A percentile compares a stretch with the other conserved stretches of the same genome.
Conservation (phyloP, 2,888 invertebrate genomes). For the Cyaniris semiargus region DNA sequence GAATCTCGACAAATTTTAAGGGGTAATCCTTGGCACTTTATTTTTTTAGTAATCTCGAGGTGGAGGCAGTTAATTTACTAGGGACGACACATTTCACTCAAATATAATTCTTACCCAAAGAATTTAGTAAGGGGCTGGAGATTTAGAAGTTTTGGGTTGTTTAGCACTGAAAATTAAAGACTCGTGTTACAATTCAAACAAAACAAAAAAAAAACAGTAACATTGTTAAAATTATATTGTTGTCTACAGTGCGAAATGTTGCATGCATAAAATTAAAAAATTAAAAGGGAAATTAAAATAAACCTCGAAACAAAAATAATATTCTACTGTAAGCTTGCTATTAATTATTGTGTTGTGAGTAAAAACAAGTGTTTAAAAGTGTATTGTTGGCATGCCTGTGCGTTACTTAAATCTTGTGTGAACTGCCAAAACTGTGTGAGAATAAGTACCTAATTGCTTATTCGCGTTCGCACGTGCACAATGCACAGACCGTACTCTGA, state of each 20-base stretch:
- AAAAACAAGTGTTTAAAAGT: neutral
- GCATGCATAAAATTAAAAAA: conserved; percentile 25
- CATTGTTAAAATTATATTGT: conserved; percentile 6
- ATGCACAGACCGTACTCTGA: neutral
- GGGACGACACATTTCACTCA: conserved; percentile 61
- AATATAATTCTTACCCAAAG: conserved; percentile 62
- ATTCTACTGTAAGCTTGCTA: neutral
- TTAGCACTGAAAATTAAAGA: conserved; percentile 75
- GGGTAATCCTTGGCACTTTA: conserved; percentile 32
- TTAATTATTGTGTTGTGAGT: neutral
- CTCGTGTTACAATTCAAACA: conserved; percentile 41
- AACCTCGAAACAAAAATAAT: neutral
- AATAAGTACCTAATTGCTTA: neutral
- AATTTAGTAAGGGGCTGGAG: conserved; percentile 56
- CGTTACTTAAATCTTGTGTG: neutral
- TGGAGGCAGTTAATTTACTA: conserved; percentile 53
- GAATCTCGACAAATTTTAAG: neutral
- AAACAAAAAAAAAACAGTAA: conserved; percentile 34
- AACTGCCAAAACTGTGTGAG: neutral
- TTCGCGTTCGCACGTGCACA: neutral
- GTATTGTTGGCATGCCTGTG: neutral
- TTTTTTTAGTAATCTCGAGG: conserved; percentile 49
- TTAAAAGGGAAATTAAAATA: neutral
- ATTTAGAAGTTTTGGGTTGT: conserved; percentile 56
- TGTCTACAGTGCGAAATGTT: neutral